Conservation (phyloP, 2,797 vertebrate genomes). For the Halcyon smyrnensis region DNA sequence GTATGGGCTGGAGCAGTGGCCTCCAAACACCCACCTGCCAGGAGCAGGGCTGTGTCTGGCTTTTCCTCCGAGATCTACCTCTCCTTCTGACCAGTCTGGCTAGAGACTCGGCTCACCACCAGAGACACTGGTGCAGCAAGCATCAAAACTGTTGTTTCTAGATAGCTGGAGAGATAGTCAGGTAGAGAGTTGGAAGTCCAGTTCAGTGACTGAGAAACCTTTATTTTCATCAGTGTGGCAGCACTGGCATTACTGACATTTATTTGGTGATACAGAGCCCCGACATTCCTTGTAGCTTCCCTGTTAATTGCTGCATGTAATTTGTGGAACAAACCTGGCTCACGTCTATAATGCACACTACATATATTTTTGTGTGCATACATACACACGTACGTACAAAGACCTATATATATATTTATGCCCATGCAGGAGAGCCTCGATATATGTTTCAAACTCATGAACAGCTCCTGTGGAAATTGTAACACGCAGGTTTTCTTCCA, state of each 20-base stretch:
- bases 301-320: not conserved
- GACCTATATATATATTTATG: too few species aligned
- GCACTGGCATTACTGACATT: not conserved
- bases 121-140: not conserved
- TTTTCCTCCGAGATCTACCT: not conserved
- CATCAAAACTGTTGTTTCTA: not conserved
- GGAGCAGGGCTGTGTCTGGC: not conserved
- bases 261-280: not conserved
- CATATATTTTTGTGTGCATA: not conserved
- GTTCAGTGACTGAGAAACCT: not conserved
- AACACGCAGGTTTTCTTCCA: not conserved
- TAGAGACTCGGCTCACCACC: not conserved
- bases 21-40: not conserved
- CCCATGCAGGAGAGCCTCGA: not conserved
- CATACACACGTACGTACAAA: not conserved
- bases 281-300: not conserved
- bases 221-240: not conserved
- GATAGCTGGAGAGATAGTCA: not conserved
- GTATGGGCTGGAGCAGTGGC: not conserved
- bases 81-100: not conserved
- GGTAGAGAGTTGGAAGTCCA: not conserved
- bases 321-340: not conserved
- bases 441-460: not conserved
- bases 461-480: not conserved
- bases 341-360: accelerated